Base-by-base conservation (phyloP, 2,113 vertebrate genomes). In the Oryzias curvinotus region DNA sequence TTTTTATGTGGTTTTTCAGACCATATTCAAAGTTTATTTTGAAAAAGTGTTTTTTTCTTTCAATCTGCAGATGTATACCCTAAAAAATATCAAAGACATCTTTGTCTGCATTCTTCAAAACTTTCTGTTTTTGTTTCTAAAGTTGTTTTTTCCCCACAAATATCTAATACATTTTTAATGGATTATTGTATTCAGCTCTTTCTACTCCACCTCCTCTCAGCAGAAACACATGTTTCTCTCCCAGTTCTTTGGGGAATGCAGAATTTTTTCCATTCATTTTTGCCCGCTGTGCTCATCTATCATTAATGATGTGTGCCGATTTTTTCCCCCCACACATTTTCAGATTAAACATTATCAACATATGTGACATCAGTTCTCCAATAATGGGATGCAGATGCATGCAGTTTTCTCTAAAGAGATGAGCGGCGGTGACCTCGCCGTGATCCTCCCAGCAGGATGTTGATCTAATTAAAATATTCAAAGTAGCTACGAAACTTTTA, bases 131-230 rank as follows among this genome's bases (percentile, higher is more conserved):
- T 56, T 68, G 25, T 69, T 45, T 80, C 60, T 42, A 10, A 42
- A 52, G 19, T 62, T 54, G 46, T 56, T 15, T 63, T 55, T 58
- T 74, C 57, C 64, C 19, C 14, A 67, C 73, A 18, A 73, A 57
- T 16, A 36, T 25, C 44, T 75, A 15, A 83, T 78, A 18, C 70
- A 82, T 87, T 71, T 89, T 86, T 89, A 79, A 84, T 77, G 66
- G 52, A 7, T 4, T 30, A 28, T 65, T 67, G 52, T 58, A 23
- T 80, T 65, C 55, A n/a, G 53, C 67, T 72, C 54, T 41, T 65
- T 62, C 4, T 52, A 18, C 16, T 3, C 7, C 60, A 61, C 45
- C 25, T 14, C 47, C 71, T 49, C 56, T 62, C 75, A 46, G 58
- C 54, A 74, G 58, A 78, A 75, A 30, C 14, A 30, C 23, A 59